Percentiles rank a stretch among this genome's conserved stretches.
These are phyloP conservation scores for Megaceryle alcyon DNA, from an alignment of 2,797 vertebrate species.

Conservation along the genomic window DNA sequence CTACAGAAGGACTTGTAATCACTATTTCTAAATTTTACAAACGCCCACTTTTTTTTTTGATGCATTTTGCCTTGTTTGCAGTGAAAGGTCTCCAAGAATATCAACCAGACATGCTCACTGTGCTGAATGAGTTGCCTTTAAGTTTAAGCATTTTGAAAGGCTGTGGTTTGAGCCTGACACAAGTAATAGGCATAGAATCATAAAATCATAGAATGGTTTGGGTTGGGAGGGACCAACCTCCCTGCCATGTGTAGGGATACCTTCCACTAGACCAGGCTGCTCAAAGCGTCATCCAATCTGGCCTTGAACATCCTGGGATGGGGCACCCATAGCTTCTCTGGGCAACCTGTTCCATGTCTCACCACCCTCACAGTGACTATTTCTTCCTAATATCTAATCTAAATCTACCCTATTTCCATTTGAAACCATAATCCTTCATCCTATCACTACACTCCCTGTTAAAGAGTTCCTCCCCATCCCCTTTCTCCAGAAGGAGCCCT, in stretches of 20 bases:
- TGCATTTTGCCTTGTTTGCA: neutral
- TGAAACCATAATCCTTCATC: too few relatives aligned
- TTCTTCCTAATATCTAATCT: too few relatives aligned
- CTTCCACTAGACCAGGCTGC: neutral
- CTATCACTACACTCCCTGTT: too few relatives aligned
- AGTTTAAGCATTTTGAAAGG: neutral
- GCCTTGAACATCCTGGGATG: neutral
- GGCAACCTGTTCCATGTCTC: too few relatives aligned
- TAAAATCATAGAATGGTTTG: too few relatives aligned
- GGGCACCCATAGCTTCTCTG: too few relatives aligned
- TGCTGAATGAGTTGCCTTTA: neutral
- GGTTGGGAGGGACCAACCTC: neutral
- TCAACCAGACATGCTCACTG: neutral
- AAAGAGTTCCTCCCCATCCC: neutral
- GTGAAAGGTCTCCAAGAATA: neutral
- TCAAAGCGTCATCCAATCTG: neutral
- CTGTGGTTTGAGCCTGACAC: accelerated
- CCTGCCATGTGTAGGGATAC: neutral
- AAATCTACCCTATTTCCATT: too few relatives aligned
- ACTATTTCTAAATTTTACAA: neutral
- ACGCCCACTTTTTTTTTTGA: neutral
- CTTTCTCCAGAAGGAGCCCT: neutral
- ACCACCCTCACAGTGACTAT: too few relatives aligned
- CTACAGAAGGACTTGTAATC: neutral
- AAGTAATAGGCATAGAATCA: neutral